Evolutionary conservation across 2,797 vertebrate genomes (phyloP), one percentile per base, ranked within the genome.

Genomic region (Brotula barbata): DNA sequence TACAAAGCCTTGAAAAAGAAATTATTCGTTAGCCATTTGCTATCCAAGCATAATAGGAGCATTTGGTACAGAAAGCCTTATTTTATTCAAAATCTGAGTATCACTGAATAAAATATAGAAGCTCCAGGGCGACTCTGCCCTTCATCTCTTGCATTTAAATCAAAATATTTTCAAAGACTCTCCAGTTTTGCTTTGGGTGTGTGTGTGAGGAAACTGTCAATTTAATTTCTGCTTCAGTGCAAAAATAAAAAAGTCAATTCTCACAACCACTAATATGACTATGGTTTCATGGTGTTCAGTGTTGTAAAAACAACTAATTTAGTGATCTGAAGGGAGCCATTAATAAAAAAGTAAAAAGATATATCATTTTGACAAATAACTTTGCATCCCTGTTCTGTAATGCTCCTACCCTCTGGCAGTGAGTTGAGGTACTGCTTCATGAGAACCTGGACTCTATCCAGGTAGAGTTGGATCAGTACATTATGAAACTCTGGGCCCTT

Each of bases 381-480:
- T 39, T 37, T 41, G 36, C 8, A 28, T 20, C 10, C n/a, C n/a
- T n/a, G n/a, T n/a, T n/a, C n/a, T n/a, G n/a, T n/a, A n/a, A n/a
- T 8, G 25, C 7, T 41, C 57, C 22, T 85, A 98, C 96, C 96
- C 90, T 93, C 86, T 12, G 95, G 93, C 68, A 95, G 92, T 2
- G 93, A 91, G 73, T 64, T 90, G 58, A 98, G 95, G 73, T 98
- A 98, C 43, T 94, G 91, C 71, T 98, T 98, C 97, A 99, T 99
- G 80, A 99, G 93, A 43, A 80, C 87, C 76, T 98, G 97, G 49
- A 99, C 96, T 69, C 93, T 93, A 71, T 99, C 96, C 80, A 97
- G 93, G 85, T 98, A 99, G 31, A 98, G 93, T 82, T 96, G 94
- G 85, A 98, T 96, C 58, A 99, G 90, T 61, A 95, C 94, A 52